Conservation (phyloP, 2,888 invertebrate species). For the Apodemia mormo region DNA sequence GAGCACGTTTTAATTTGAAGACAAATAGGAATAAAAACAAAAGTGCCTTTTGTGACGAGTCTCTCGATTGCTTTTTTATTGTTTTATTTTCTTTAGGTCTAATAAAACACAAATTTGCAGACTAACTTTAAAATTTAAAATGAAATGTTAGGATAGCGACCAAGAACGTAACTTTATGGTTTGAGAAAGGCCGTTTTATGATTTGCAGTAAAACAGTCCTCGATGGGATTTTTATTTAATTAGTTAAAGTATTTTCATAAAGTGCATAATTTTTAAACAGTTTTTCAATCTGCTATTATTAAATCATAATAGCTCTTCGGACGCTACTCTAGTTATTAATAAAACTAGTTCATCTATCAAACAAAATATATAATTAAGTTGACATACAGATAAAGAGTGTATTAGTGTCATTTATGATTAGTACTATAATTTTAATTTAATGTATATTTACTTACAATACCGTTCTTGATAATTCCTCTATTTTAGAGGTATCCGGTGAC, state of each 20-base stretch:
- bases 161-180: constrained; percentile 59
- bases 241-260: constrained; percentile 43
- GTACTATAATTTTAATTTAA: too few relatives aligned
- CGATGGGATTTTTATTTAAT: constrained; percentile 65
- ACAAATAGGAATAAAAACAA: constrained; percentile 11
- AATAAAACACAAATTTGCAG: constrained; percentile 49
- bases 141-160: constrained; percentile 55
- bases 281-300: not conserved
- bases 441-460: too few relatives aligned
- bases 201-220: constrained; percentile 69
- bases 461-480: too few relatives aligned
- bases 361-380: too few relatives aligned
- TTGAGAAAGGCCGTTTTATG: constrained; percentile 69
- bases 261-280: constrained; percentile 25
- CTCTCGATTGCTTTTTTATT: constrained; percentile 19
- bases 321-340: too few relatives aligned
- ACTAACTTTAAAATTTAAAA: constrained; percentile 55
- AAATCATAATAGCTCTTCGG: too few relatives aligned
- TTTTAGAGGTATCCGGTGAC: too few relatives aligned
- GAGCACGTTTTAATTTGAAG: constrained; percentile 4
- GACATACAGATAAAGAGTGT: too few relatives aligned
- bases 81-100: constrained; percentile 20
- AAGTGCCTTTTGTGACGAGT: not conserved
- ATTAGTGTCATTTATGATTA: too few relatives aligned
- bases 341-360: too few relatives aligned